phyloP scores from a whole-genome alignment of 2,113 vertebrate species.

The Aepyceros melampus region DNA sequence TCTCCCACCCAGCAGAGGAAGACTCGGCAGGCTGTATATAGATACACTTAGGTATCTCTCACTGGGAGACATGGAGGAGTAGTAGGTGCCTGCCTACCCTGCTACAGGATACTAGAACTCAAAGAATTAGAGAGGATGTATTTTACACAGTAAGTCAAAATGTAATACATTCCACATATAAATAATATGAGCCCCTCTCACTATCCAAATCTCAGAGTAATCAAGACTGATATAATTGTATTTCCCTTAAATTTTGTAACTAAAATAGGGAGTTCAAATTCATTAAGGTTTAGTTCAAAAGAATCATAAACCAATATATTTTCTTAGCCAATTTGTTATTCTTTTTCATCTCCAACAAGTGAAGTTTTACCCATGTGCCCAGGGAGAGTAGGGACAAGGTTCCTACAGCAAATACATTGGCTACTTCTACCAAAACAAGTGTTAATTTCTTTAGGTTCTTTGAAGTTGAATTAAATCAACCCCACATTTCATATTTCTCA shows the following conservation, averaged over 20 bases:
- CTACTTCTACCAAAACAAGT: background rate
- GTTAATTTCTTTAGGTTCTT: background rate
- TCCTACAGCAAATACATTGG: background rate
- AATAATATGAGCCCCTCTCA: background rate
- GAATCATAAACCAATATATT: background rate
- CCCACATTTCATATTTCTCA: background rate
- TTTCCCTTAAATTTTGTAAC: background rate
- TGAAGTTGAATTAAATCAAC: background rate
- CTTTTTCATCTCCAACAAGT: background rate
- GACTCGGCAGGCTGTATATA: background rate
- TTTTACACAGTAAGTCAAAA: background rate
- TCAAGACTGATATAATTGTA: background rate
- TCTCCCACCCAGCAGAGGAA: background rate
- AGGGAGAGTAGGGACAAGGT: background rate
- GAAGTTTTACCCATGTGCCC: background rate
- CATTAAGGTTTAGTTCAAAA: background rate
- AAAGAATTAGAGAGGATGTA: background rate
- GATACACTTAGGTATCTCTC: background rate
- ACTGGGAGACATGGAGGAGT: background rate
- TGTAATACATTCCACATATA: too few species aligned
- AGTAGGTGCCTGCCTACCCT: background rate
- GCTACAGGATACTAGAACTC: background rate
- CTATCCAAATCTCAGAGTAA: background rate
- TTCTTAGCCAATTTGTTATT: background rate
- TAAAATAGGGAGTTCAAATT: background rate